phyloP scores from a whole-genome alignment of 2,113 vertebrate genomes.

The Alethe castanea region DNA sequence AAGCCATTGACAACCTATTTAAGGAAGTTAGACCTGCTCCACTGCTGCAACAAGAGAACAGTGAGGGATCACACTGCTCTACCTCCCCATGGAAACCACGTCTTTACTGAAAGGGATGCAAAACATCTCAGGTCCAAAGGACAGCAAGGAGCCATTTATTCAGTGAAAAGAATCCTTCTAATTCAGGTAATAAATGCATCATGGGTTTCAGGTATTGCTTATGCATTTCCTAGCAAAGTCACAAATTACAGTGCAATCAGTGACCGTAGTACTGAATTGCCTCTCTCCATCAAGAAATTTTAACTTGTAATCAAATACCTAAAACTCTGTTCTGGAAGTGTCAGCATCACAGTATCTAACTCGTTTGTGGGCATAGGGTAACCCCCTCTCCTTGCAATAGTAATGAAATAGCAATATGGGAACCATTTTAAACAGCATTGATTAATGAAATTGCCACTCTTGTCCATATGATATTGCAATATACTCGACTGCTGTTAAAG shows the following conservation, averaged over 20 bases:
- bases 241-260: not conserved
- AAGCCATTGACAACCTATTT: not conserved
- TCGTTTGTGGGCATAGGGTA: not conserved
- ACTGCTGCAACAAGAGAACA: not conserved
- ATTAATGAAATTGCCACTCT: not conserved
- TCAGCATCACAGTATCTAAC: not conserved
- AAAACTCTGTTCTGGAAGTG: not conserved
- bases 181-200: not conserved
- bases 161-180: not conserved
- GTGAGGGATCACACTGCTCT: not conserved
- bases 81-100: not conserved
- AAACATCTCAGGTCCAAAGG: not conserved
- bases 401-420: not conserved
- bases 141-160: not conserved
- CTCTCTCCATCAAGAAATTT: not conserved
- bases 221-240: not conserved
- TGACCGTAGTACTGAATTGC: not conserved
- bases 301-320: not conserved
- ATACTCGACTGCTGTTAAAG: not conserved
- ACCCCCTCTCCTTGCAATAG: not conserved
- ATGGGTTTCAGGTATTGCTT: not conserved
- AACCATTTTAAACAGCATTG: not conserved
- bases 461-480: not conserved
- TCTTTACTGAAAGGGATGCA: not conserved
- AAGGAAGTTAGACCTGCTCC: not conserved